Percentiles rank a stretch among this genome's conserved stretches.
Evolutionary conservation across 2,113 vertebrate species (phyloP).

Genomic region (human (Homo sapiens)): GRCh38 chr6:78870001-78870500

Average conservation of each 20-base stretch:
- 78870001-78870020: no score
- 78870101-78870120: no score
- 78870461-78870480: neutral
- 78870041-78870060: no score
- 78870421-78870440: neutral
- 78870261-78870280: neutral
- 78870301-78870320: neutral
- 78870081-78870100: no score
- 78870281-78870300: neutral
- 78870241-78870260: no score
- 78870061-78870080: no score
- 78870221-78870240: no score
- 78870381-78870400: neutral
- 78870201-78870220: neutral
- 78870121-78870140: no score
- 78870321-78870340: neutral
- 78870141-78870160: neutral
- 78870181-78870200: neutral
- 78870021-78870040: no score
- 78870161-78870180: neutral
- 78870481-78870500: neutral
- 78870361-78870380: neutral
- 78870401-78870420: neutral
- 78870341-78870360: neutral
- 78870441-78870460: constrained; percentile 23